These are phyloP conservation scores for Heliconius congener DNA, from an alignment of 1,140 invertebrate species.

Conservation along the genomic window DNA sequence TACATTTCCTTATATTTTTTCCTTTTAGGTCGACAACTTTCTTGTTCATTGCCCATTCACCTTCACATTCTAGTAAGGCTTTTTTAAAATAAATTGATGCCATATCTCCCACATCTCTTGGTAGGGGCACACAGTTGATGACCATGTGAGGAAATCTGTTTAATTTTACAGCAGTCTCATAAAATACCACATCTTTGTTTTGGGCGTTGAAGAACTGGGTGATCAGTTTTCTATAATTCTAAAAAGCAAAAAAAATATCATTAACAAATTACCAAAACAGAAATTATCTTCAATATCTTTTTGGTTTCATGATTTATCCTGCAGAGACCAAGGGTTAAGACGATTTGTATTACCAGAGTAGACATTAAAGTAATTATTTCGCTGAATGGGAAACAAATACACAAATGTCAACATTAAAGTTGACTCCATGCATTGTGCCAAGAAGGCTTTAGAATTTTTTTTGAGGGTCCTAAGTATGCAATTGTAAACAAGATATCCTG, in stretches of 20 bases:
- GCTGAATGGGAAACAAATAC: too few relatives aligned
- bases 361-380: too few relatives aligned
- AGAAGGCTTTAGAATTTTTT: too few relatives aligned
- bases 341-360: too few relatives aligned
- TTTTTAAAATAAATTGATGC: slow-evolving; percentile 99
- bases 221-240: slow-evolving; percentile 88
- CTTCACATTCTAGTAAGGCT: slow-evolving; percentile 96
- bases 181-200: slow-evolving; percentile 93
- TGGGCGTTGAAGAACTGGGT: slow-evolving; percentile 88
- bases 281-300: too few relatives aligned
- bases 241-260: slow-evolving; percentile 46
- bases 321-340: too few relatives aligned
- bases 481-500: too few relatives aligned
- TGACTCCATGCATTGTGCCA: too few relatives aligned
- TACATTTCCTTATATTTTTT: slow-evolving; percentile 88
- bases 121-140: slow-evolving; percentile 94
- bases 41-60: slow-evolving; percentile 97
- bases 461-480: too few relatives aligned
- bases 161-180: slow-evolving; percentile 91
- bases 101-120: slow-evolving; percentile 89
- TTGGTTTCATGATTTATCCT: too few relatives aligned
- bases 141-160: slow-evolving; percentile 91
- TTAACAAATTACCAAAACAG: background rate
- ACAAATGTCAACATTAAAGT: too few relatives aligned
- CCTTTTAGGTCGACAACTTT: slow-evolving; percentile 93